Evolutionary conservation across 1,140 invertebrate species (phyloP), one percentile per base, ranked within the genome.

Genomic region (Atta cephalotes): DNA sequence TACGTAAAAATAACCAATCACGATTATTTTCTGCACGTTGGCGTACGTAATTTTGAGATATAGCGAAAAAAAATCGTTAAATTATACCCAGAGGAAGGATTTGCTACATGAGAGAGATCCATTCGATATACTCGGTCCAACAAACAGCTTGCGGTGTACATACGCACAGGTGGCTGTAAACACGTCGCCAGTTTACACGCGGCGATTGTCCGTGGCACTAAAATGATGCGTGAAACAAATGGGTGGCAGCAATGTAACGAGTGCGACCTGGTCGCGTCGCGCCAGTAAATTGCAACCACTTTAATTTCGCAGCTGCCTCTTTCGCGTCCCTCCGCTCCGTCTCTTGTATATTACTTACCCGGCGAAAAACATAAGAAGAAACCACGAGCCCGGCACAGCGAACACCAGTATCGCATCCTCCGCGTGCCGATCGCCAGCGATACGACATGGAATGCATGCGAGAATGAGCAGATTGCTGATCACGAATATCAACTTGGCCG

Each of bases 351-450:
- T 81, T 35, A 86, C 94, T 95, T 96, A 99, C 99, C 99, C 98
- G 53, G 99, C 99, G 96, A 99, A 99, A 95, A 99, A 99, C 97
- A 99, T 99, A 1, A 99, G 96, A 76, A 99, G 97, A 94, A 99
- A 99, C 99, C 99, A 99, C 12, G 98, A 98, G 16, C 98, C 98
- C 0, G 99, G 99, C 28, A 99, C 97, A 0, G 99, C 98, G 88
- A 99, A 97, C 5, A 98, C 97, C 28, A 99, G 95, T 53, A 99
- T 97, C 7, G 98, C 97, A 94, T 99, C 99, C 95, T 99, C 99
- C 0, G 97, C 96, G 72, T 97, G 96, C 53, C 97, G 96, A 92
- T 98, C 96, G 14, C 96, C 96, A 39, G 96, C 95, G 16, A 99
- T 90, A 31, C 99, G 97, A 89, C 97, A 98, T 16, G 99, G 99